phyloP scores from a whole-genome alignment of 2,888 invertebrate species.

The Drosophila suboccidentalis region DNA sequence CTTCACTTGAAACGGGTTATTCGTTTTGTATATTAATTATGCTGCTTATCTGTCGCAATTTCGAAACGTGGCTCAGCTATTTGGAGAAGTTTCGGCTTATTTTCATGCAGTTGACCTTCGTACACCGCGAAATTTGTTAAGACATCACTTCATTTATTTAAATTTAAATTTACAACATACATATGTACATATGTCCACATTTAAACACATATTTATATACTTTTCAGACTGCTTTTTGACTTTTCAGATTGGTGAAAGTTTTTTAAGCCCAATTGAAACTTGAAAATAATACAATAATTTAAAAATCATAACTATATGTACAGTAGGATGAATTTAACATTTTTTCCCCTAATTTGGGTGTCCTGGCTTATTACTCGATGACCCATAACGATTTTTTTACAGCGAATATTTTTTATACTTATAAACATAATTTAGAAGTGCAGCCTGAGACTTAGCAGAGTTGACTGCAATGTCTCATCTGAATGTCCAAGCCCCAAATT shows the following conservation, averaged over 20 bases:
- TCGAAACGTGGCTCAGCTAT: constrained; percentile 59
- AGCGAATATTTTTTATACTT: too few species aligned
- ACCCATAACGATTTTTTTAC: too few species aligned
- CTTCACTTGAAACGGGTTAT: constrained; percentile 68
- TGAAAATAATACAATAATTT: constrained; percentile 12
- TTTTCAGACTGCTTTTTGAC: constrained; percentile 4
- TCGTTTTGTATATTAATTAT: constrained; percentile 70
- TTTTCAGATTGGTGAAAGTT: constrained; percentile 60
- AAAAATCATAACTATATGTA: neutral
- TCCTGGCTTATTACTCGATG: neutral
- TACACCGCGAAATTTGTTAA: constrained; percentile 60
- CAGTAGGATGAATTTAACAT: neutral
- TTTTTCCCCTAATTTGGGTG: neutral
- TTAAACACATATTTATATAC: neutral
- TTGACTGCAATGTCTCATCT: too few species aligned
- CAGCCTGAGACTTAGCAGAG: too few species aligned
- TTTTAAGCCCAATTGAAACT: constrained; percentile 48
- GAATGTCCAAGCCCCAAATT: too few species aligned
- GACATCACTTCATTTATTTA: constrained; percentile 18
- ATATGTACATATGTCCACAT: too few species aligned
- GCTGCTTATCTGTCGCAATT: constrained; percentile 69
- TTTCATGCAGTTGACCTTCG: constrained; percentile 72
- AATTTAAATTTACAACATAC: neutral
- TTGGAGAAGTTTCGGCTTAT: constrained; percentile 60
- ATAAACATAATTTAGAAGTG: too few species aligned